Conservation (phyloP, 2,797 vertebrate genomes). For the Cichlasoma orientale region DNA sequence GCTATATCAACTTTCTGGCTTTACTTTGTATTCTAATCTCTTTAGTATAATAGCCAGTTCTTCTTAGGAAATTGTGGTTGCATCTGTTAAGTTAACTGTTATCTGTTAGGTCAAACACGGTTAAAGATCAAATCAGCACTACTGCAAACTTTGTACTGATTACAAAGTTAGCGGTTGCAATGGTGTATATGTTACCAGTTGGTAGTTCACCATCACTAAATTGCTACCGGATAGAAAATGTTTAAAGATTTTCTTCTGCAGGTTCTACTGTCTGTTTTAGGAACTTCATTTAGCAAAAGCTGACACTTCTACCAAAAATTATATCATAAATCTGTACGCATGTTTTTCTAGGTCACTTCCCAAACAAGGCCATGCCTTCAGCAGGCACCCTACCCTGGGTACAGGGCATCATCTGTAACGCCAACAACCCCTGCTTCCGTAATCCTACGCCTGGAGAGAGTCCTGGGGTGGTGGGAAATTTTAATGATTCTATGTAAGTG, state of each 20-base stretch:
- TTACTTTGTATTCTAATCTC: conserved; percentile 3
- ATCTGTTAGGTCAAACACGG: conserved; percentile 14
- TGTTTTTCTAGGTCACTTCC: conserved; percentile 90
- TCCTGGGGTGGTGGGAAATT: conserved; percentile 90
- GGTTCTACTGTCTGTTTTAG: not conserved
- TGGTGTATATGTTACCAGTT: not conserved
- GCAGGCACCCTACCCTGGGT: conserved; percentile 96
- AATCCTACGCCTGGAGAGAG: conserved; percentile 94
- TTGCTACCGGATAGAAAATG: not conserved
- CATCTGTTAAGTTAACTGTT: conserved; percentile 12
- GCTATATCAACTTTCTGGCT: conserved; percentile 11
- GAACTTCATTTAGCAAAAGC: not conserved
- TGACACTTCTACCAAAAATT: not conserved
- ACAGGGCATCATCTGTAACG: conserved; percentile 98
- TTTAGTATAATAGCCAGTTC: not conserved
- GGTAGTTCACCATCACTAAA: not conserved
- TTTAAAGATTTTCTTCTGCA: not conserved
- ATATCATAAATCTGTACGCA: not conserved
- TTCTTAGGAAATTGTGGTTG: conserved; percentile 10
- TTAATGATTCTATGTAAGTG: conserved; percentile 94
- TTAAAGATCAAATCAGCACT: conserved; percentile 33
- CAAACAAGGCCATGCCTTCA: conserved; percentile 99
- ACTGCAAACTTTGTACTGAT: not conserved
- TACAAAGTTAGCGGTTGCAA: not conserved
- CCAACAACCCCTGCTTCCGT: conserved; percentile 98